Evolutionary conservation across 2,888 invertebrate species (phyloP).

Genomic region (Trypoxylon attenuatum): DNA sequence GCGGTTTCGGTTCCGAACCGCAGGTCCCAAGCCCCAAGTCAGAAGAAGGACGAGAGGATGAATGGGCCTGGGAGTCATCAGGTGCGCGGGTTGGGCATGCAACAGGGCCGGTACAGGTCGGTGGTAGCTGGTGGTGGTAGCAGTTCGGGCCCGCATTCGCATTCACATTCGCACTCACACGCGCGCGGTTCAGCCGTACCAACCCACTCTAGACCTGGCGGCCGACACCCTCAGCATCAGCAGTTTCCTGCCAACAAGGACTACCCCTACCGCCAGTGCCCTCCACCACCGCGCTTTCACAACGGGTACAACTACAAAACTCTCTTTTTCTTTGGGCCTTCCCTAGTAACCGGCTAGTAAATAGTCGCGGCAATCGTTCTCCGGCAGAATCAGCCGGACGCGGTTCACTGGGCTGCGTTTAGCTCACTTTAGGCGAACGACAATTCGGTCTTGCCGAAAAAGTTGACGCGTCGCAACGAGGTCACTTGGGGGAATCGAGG

Average conservation of each 20-base stretch:
- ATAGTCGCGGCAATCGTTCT: no score
- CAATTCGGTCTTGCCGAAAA: not conserved
- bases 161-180: slow-evolving; percentile 58
- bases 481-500: not conserved
- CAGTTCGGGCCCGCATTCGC: slow-evolving; percentile 55
- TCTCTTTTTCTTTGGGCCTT: no score
- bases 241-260: slow-evolving; percentile 66
- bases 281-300: slow-evolving; percentile 61
- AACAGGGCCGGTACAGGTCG: slow-evolving; percentile 62
- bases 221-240: slow-evolving; percentile 60
- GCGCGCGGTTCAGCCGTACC: slow-evolving; percentile 52
- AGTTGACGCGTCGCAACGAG: not conserved
- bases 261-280: slow-evolving; percentile 66
- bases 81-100: slow-evolving; percentile 65
- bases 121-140: slow-evolving; percentile 53
- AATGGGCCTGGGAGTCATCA: slow-evolving; percentile 62
- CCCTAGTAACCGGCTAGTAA: no score
- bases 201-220: slow-evolving; percentile 56
- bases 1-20: no score
- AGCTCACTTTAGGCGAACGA: not conserved
- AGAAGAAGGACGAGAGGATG: slow-evolving; percentile 39
- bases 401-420: not conserved
- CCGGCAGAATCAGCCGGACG: no score
- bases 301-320: slow-evolving; percentile 65
- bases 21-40: no score